Conservation (phyloP, 2,797 vertebrate genomes). For the Dendrocincla tyrannina region DNA sequence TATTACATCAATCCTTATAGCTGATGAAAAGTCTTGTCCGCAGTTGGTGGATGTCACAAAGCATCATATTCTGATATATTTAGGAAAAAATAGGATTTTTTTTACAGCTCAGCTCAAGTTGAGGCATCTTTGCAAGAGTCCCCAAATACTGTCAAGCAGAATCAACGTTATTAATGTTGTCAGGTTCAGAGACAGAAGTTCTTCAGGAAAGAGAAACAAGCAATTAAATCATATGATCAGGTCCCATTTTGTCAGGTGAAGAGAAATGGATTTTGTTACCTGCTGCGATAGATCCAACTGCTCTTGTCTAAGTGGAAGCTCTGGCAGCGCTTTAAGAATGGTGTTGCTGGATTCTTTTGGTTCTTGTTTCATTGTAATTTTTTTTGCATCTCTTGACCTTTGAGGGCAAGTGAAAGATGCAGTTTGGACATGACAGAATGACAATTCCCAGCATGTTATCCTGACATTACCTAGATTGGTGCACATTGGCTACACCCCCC, state of each 20-base stretch:
- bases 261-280: neutral
- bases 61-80: neutral
- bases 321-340: neutral
- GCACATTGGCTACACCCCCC: neutral
- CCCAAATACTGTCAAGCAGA: neutral
- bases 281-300: neutral
- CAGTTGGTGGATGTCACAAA: neutral
- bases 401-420: neutral
- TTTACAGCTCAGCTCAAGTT: neutral
- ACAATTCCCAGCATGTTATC: neutral
- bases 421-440: neutral
- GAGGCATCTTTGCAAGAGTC: neutral
- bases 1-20: neutral
- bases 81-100: neutral
- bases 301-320: neutral
- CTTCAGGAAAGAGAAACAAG: neutral
- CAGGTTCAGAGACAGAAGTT: neutral
- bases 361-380: neutral
- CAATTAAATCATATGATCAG: neutral
- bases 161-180: neutral
- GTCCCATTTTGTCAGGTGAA: neutral
- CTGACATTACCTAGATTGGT: neutral
- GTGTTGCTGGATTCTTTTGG: neutral
- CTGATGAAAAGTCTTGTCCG: conserved; percentile 9
- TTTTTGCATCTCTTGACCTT: neutral